Base-by-base conservation (phyloP, 2,113 vertebrate genomes). In the Montifringilla adamsi region DNA sequence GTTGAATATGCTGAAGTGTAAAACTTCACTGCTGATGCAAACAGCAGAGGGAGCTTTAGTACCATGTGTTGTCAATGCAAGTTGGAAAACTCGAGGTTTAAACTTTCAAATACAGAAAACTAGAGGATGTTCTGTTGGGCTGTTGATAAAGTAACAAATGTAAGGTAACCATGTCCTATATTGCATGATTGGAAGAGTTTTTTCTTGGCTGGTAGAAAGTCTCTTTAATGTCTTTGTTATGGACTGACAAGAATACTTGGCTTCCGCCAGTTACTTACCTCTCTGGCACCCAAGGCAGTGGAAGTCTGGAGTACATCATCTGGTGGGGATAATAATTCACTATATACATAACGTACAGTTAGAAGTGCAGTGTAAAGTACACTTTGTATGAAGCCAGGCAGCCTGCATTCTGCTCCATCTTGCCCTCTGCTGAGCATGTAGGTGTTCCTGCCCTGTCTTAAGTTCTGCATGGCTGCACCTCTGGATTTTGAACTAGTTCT, bases 21-120 rank as follows among this genome's bases (percentile, higher is more conserved):
- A 44, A 60, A 60, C 12, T 47, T 39, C 39, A 5, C 27, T 60
- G 69, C 41, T 68, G 41, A 31, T 60, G 53, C 68, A 43, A 39
- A 95, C 97, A 94, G 90, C 94, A 97, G 97, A 93, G 97, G 97
- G 96, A 96, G 96, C 96, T 86, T 64, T 67, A 94, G 55, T 37
- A 79, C 85, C 2, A 0, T 1, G 4, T 50, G 41, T 83, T 73
- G 83, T 30, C 26, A 53, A 7, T 6, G 5, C 14, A 7, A 13
- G 10, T 6, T 79, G 53, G 64, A 52, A 72, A 69, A 7, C 3
- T 59, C 24, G 13, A 56, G n/a, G 8, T 13, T 93, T 81, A 72
- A 46, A n/a, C 33, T 83, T 87, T 27, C 9, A 47, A 15, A 23
- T 59, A 5, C 1, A 35, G 59, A 86, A 72, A 78, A 21, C 7